Percentiles rank a stretch among this genome's conserved stretches.
Conservation (phyloP, 2,113 vertebrate species). For the Siniperca knerii region DNA sequence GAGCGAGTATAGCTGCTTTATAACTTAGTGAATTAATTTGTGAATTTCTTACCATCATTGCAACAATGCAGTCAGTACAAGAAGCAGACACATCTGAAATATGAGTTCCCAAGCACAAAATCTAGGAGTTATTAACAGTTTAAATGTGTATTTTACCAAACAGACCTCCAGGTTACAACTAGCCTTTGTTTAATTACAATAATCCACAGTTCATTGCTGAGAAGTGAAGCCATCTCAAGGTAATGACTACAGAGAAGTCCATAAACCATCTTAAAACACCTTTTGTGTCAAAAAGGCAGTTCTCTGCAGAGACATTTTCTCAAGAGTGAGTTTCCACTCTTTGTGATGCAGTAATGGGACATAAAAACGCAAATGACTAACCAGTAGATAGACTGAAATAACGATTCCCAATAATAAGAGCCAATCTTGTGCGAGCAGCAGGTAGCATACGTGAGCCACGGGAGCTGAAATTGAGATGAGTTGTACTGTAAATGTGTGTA, state of each 20-base stretch:
- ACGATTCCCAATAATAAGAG: constrained; percentile 49
- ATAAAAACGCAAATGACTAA: constrained; percentile 61
- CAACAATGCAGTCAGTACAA: background rate
- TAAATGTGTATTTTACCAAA: constrained; percentile 4
- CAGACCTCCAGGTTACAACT: background rate
- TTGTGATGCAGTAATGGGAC: constrained; percentile 51
- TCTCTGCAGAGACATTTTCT: constrained; percentile 31
- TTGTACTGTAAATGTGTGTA: background rate
- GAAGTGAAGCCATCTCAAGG: constrained; percentile 19
- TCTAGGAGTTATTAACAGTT: constrained; percentile 6
- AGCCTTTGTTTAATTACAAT: constrained; percentile 6
- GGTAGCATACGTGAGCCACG: constrained; percentile 10
- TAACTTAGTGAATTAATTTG: background rate
- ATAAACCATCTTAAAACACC: constrained; percentile 45
- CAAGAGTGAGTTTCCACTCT: constrained; percentile 38
- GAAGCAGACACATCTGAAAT: too few relatives aligned
- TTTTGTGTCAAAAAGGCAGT: constrained; percentile 32
- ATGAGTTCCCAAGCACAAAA: background rate
- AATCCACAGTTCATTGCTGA: background rate
- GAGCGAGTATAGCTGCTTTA: background rate
- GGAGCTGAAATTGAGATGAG: constrained; percentile 37
- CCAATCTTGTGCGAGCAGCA: constrained; percentile 54
- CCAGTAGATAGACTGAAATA: constrained; percentile 45
- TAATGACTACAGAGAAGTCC: constrained; percentile 30
- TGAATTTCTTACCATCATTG: background rate